A percentile compares a stretch with the other conserved stretches of the same genome.
These are phyloP conservation scores for Triplophysa siluroides DNA, from an alignment of 2,113 vertebrate species.

Conservation along the genomic window DNA sequence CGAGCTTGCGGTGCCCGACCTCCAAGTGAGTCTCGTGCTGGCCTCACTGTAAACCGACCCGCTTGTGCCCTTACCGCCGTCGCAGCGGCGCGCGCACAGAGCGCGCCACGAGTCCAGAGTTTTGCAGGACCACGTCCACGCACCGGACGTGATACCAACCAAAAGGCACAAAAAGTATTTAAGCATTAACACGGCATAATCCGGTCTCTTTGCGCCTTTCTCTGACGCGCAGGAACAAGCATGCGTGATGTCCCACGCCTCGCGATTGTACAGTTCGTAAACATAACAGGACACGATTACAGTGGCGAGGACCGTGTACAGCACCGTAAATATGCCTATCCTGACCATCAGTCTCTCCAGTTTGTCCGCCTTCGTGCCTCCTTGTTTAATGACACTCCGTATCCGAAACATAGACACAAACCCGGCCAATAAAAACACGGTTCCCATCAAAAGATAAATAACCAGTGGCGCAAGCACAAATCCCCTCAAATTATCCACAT, in stretches of 20 bases:
- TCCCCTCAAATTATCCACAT: conserved; percentile 87
- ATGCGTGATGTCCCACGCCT: conserved; percentile 88
- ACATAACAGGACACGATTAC: conserved; percentile 93
- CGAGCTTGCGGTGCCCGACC: conserved; percentile 93
- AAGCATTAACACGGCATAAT: conserved; percentile 97
- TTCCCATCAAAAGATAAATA: conserved; percentile 91
- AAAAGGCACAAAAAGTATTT: conserved; percentile 99
- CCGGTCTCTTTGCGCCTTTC: conserved; percentile 68
- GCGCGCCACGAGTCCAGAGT: conserved; percentile 95
- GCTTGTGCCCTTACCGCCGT: conserved; percentile 83
- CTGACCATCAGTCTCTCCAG: conserved; percentile 94
- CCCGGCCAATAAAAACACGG: conserved; percentile 91
- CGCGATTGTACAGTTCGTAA: conserved; percentile 92
- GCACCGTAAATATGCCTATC: conserved; percentile 88
- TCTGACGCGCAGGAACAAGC: conserved; percentile 84
- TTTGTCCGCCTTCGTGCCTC: conserved; percentile 92
- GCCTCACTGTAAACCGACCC: conserved; percentile 97
- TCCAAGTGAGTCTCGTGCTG: conserved; percentile 94
- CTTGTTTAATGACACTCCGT: conserved; percentile 91
- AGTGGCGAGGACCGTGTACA: conserved; percentile 90
- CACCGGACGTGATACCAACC: conserved; percentile 96
- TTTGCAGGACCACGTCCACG: conserved; percentile 98
- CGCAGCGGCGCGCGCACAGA: conserved; percentile 86
- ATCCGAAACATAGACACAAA: conserved; percentile 93
- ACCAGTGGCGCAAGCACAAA: conserved; percentile 91